These are phyloP conservation scores for Drosophila takahashii DNA, from an alignment of 1,140 invertebrate species.

Conservation along the genomic window DNA sequence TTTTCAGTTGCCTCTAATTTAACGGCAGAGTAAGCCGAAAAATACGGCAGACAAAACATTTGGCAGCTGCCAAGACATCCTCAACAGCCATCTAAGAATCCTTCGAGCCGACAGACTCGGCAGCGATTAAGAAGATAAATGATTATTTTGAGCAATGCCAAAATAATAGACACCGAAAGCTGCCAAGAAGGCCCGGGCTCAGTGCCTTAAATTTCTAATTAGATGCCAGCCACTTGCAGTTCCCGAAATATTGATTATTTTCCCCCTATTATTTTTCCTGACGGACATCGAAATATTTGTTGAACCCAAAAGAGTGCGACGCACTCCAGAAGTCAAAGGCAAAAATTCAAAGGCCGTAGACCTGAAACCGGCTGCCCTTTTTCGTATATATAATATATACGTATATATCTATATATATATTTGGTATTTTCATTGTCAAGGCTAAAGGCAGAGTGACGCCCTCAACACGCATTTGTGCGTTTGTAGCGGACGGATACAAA, in stretches of 20 bases:
- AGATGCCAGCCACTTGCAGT: conserved; percentile 40
- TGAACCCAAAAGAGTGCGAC: conserved; percentile 35
- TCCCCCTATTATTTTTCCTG: not conserved
- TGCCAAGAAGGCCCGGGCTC: conserved; percentile 2
- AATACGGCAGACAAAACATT: conserved; percentile 65
- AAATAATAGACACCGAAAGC: conserved; percentile 48
- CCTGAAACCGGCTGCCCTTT: conserved; percentile 48
- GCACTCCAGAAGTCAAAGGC: conserved; percentile 18
- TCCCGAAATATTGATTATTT: conserved; percentile 52
- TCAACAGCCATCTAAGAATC: conserved; percentile 3
- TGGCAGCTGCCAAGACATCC: conserved; percentile 56
- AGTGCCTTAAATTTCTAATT: conserved; percentile 67
- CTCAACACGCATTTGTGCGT: conserved; percentile 51
- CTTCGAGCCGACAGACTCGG: conserved; percentile 27
- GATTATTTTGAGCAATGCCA: conserved; percentile 74
- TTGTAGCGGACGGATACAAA: conserved; percentile 30
- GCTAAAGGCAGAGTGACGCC: conserved; percentile 33
- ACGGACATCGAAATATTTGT: conserved; percentile 20
- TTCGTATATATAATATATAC: not conserved
- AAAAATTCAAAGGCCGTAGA: conserved; percentile 39
- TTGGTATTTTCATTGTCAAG: conserved; percentile 64
- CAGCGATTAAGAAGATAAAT: conserved; percentile 77
- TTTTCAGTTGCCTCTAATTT: conserved; percentile 65
- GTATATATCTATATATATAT: conserved; percentile 5
- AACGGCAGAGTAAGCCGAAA: conserved; percentile 67